These are phyloP conservation scores for Lasioglossum figueresi DNA, from an alignment of 2,888 invertebrate species.

Conservation along the genomic window DNA sequence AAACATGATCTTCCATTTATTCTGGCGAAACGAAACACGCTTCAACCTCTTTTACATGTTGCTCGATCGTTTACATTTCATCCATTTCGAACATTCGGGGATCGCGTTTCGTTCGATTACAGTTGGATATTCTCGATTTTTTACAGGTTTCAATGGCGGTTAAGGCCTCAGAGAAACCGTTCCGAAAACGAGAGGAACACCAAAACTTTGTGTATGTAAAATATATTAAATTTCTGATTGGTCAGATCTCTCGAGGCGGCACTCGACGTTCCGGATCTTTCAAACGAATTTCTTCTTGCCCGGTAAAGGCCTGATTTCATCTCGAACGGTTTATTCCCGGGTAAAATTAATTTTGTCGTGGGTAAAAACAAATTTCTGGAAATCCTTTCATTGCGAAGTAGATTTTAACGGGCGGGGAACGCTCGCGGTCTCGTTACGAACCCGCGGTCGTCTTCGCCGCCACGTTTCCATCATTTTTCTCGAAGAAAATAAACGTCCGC, in stretches of 20 bases:
- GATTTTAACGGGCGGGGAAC: constrained; percentile 36
- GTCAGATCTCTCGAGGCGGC: background rate
- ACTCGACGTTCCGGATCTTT: background rate
- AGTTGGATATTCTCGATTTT: too few relatives aligned
- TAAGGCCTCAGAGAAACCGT: background rate
- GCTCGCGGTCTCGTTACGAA: constrained; percentile 39
- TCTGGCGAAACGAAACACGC: background rate
- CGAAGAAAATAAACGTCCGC: constrained; percentile 57
- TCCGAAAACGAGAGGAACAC: background rate
- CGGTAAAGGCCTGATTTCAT: background rate
- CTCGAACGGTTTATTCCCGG: constrained; percentile 4
- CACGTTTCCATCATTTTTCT: constrained; percentile 60
- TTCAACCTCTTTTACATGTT: background rate
- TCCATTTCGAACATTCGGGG: too few relatives aligned
- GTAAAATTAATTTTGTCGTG: constrained; percentile 19
- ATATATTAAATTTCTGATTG: background rate
- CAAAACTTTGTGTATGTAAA: background rate
- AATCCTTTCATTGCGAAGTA: constrained; percentile 25
- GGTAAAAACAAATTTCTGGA: constrained; percentile 12
- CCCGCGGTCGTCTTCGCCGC: constrained; percentile 37
- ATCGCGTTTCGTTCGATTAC: too few relatives aligned
- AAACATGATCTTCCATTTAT: background rate
- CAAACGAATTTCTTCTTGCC: background rate
- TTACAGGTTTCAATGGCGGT: background rate
- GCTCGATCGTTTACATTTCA: background rate